Conservation (phyloP, 2,888 invertebrate species). For the Phoenoteleia sp. region DNA sequence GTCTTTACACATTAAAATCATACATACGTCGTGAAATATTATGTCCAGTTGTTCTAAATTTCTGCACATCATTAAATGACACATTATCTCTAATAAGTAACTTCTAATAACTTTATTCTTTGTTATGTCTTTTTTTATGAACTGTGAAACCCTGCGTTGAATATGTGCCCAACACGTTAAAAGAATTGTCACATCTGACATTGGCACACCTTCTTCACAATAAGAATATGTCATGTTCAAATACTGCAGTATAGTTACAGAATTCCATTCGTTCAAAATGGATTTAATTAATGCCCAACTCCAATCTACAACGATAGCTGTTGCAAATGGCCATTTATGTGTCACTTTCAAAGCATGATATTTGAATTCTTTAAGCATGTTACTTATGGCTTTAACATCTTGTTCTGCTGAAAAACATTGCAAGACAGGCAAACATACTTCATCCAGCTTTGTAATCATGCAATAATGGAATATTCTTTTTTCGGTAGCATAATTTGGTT, state of each 20-base stretch:
- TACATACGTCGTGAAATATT: conserved; percentile 36
- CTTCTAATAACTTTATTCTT: conserved; percentile 23
- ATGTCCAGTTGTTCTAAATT: conserved; percentile 35
- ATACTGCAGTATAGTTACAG: conserved; percentile 24
- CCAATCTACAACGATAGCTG: conserved; percentile 39
- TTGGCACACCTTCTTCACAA: background rate
- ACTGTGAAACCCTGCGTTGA: conserved; percentile 55
- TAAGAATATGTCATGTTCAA: conserved; percentile 40
- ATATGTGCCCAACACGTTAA: conserved; percentile 64
- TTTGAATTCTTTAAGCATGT: conserved; percentile 44
- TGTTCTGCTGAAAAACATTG: conserved; percentile 57
- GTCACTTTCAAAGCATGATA: conserved; percentile 35
- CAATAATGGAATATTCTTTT: conserved; percentile 54
- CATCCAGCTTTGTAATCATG: background rate
- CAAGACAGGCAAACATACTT: background rate
- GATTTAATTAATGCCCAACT: conserved; percentile 53
- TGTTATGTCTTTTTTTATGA: conserved; percentile 23
- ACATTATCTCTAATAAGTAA: conserved; percentile 52
- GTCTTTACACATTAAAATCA: background rate
- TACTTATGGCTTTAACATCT: conserved; percentile 32
- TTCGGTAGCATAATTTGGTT: conserved; percentile 42
- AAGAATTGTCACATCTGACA: background rate
- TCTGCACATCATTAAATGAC: conserved; percentile 35
- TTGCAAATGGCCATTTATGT: conserved; percentile 34
- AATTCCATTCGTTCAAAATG: conserved; percentile 30